Evolutionary conservation across 2,113 vertebrate species (phyloP).

Genomic region (Colistium nudipinnis): DNA sequence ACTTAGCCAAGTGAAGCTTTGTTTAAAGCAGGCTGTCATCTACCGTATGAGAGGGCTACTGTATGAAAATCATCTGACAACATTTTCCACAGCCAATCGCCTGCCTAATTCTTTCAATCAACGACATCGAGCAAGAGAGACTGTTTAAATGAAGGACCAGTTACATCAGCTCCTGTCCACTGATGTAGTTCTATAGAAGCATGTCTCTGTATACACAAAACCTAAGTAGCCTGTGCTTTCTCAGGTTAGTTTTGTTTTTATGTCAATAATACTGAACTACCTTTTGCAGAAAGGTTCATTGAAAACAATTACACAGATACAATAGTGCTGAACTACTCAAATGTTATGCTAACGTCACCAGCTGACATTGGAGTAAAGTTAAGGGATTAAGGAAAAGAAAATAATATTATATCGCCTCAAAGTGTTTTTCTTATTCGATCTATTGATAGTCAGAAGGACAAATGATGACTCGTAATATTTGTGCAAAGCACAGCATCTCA

Average conservation of each 20-base stretch:
- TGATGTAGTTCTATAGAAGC: neutral
- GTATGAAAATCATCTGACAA: constrained; percentile 46
- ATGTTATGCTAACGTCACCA: too few species aligned
- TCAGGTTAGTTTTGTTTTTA: constrained; percentile 5
- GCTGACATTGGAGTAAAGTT: neutral
- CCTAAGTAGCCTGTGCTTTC: neutral
- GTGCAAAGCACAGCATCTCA: constrained; percentile 23
- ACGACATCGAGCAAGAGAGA: constrained; percentile 20
- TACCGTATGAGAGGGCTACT: constrained; percentile 38
- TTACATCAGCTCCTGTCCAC: neutral
- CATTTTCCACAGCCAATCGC: constrained; percentile 41
- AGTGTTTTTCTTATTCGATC: constrained; percentile 10
- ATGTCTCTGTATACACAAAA: neutral
- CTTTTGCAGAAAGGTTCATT: neutral
- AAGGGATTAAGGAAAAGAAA: neutral
- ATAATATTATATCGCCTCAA: neutral
- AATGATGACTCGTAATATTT: constrained; percentile 18
- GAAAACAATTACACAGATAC: too few species aligned
- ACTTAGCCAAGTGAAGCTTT: constrained; percentile 52
- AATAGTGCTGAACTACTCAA: too few species aligned
- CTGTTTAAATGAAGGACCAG: constrained; percentile 7
- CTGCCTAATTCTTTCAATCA: constrained; percentile 35
- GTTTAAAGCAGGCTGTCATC: constrained; percentile 57
- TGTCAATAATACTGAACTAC: neutral
- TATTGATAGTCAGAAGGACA: constrained; percentile 1